These are phyloP conservation scores for Chionis minor DNA, from an alignment of 2,113 vertebrate genomes.

Conservation along the genomic window DNA sequence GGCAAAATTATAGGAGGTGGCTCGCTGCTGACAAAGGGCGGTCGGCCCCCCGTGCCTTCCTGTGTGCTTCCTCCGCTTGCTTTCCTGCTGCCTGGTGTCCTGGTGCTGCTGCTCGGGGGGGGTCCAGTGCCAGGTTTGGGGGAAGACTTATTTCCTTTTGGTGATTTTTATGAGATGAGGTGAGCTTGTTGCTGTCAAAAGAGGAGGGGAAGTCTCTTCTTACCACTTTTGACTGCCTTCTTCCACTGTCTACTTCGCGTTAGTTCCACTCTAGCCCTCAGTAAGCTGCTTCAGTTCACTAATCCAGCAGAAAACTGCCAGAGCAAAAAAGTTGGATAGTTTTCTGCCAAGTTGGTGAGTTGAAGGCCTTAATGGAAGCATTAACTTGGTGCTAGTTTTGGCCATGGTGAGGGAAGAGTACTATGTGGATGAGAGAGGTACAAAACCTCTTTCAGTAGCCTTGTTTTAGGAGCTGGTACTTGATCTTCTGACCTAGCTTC, in stretches of 20 bases:
- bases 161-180: not conserved
- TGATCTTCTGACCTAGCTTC: not conserved
- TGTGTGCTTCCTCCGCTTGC: accelerated
- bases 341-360: not conserved
- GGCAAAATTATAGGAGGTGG: not conserved
- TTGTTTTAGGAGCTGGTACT: not conserved
- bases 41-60: not conserved
- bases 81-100: not conserved
- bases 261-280: not conserved
- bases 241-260: accelerated
- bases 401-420: not conserved
- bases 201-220: not conserved
- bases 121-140: not conserved
- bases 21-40: not conserved
- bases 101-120: not conserved
- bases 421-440: not conserved
- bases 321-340: not conserved
- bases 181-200: not conserved
- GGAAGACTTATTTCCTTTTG: not conserved
- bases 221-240: not conserved
- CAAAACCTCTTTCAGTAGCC: not conserved
- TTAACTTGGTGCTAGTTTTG: not conserved
- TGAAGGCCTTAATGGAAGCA: not conserved
- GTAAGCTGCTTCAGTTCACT: not conserved
- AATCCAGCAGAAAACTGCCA: not conserved